Evolutionary conservation across 2,113 vertebrate genomes (phyloP).

Genomic region (Osmerus mordax): DNA sequence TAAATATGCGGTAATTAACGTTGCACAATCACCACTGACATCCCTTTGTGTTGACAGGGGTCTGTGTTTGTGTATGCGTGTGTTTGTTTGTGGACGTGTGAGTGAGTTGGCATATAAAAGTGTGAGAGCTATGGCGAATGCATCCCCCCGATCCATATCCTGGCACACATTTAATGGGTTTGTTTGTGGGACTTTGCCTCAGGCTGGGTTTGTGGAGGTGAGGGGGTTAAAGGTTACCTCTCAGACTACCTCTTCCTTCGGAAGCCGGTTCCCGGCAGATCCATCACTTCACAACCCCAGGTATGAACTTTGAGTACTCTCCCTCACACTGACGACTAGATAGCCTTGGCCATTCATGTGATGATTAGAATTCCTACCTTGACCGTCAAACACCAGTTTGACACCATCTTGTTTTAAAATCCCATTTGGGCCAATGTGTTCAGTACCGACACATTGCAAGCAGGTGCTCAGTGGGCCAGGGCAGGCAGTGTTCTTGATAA

Average conservation of each 20-base stretch:
- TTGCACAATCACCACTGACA: slow-evolving; percentile 64
- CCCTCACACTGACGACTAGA: too few relatives aligned
- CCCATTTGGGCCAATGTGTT: too few relatives aligned
- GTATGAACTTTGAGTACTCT: too few relatives aligned
- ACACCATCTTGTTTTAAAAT: too few relatives aligned
- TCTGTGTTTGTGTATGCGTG: slow-evolving; percentile 13
- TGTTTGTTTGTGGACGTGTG: slow-evolving; percentile 11
- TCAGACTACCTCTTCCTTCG: slow-evolving; percentile 15
- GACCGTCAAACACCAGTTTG: too few relatives aligned
- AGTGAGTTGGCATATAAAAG: background rate
- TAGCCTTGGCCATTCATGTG: too few relatives aligned
- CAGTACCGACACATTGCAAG: too few relatives aligned
- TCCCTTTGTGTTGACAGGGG: slow-evolving; percentile 41
- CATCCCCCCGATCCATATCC: background rate
- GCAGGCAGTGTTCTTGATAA: slow-evolving; percentile 26
- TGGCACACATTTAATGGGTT: slow-evolving; percentile 16
- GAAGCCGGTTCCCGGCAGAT: background rate
- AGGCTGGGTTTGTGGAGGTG: slow-evolving; percentile 1
- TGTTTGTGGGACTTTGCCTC: slow-evolving; percentile 12
- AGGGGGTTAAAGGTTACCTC: slow-evolving; percentile 28
- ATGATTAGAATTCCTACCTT: too few relatives aligned
- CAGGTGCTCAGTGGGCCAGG: slow-evolving; percentile 3
- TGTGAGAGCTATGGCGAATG: background rate
- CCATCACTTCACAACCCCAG: too few relatives aligned
- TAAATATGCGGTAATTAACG: slow-evolving; percentile 84